These are phyloP conservation scores for Cricetomys ansorgei DNA, from an alignment of 2,113 vertebrate genomes.

Conservation along the genomic window DNA sequence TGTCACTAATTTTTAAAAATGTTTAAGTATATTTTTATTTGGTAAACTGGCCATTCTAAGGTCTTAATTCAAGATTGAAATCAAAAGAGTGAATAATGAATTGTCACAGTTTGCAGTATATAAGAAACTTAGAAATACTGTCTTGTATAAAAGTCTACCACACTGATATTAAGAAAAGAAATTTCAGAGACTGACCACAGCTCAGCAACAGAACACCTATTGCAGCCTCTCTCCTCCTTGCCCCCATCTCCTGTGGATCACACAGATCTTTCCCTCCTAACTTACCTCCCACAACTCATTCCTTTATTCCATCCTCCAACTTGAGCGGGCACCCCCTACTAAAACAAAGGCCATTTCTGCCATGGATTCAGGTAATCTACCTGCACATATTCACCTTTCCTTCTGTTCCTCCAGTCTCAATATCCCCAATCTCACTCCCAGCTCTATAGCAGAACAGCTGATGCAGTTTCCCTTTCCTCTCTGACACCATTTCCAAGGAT, in stretches of 20 bases:
- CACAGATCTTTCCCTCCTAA: background rate
- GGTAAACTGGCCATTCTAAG: slow-evolving; percentile 3
- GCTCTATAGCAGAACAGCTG: too few relatives aligned
- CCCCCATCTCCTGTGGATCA: background rate
- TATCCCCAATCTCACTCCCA: too few relatives aligned
- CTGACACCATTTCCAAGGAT: too few relatives aligned
- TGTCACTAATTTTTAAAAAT: background rate
- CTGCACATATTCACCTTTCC: too few relatives aligned
- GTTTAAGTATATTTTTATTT: background rate
- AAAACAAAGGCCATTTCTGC: too few relatives aligned
- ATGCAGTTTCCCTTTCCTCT: too few relatives aligned
- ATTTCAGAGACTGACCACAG: background rate
- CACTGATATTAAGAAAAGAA: background rate
- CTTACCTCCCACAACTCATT: too few relatives aligned
- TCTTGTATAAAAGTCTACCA: background rate
- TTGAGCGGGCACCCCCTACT: too few relatives aligned
- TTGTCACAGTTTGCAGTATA: background rate
- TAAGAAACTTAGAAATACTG: slow-evolving; percentile 13
- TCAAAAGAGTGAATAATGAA: background rate
- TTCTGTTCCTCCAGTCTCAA: too few relatives aligned
- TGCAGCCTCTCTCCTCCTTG: too few relatives aligned
- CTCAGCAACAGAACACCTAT: background rate
- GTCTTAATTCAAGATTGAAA: background rate
- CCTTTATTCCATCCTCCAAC: too few relatives aligned
- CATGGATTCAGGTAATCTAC: too few relatives aligned